Base-by-base conservation (phyloP, 2,888 invertebrate genomes). In the Acleris sparsana region DNA sequence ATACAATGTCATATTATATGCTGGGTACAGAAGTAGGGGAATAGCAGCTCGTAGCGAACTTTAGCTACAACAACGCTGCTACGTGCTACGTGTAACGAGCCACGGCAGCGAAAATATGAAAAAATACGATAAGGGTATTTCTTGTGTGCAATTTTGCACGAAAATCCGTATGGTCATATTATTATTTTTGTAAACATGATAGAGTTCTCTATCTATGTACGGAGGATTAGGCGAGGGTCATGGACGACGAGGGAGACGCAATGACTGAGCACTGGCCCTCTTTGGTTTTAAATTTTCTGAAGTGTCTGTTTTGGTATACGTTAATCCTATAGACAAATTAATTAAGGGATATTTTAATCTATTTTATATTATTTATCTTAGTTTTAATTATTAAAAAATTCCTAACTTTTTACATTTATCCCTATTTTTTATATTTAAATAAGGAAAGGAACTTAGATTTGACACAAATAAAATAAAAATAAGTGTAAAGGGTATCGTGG, bases 271-370 rank as follows among this genome's bases (percentile, higher is more conserved):
- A 79, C 33, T 90, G 92, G 92, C 89, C 89, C 85, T 83, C 85
- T 80, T 83, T 87, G 89, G 86, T 89, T 90, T 92, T 91, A 91
- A 92, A 92, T 92, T 91, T 89, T 79, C 85, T 85, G 86, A 92
- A 92, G 92, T 92, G 89, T 84, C 87, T 86, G 83, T 86, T 90
- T 89, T 86, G 89, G 86, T 86, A 87, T 86, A 87, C 86, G 83
- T 86, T 82, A 86, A 87, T 85, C 85, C 76, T 80, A 83, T 78
- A 80, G 77, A 76, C 76, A 77, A 84, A 82, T 79, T 49, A 55
- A 43, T n/a, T 59, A 57, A 2, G 6, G 75, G 79, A 80, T 13
- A 33, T 11, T 33, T 2, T 3, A 9, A 13, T 3, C 33, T 33
- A 33, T 3, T 33, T 33, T 3, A 7, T 29, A 0, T 29, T 29